Evolutionary conservation across 2,888 invertebrate genomes (phyloP), one percentile per base, ranked within the genome.

Genomic region (Meloe dianella): DNA sequence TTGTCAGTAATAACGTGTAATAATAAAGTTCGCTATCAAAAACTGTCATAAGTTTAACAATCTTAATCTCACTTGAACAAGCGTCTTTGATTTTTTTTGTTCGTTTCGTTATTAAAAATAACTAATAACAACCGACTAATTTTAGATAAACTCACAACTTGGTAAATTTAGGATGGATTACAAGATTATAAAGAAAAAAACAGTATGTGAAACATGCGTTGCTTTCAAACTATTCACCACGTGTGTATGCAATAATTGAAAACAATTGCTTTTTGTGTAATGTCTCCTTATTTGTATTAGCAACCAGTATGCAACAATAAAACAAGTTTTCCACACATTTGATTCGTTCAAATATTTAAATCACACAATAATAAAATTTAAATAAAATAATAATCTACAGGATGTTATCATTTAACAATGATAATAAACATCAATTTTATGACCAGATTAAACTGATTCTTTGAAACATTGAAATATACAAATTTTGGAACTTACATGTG

Each of bases 171-270:
- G 47, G 47, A 47, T 47, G 8, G 20, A 47, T 47, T 47, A 47
- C 47, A 47, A 20, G 8, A 47, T 20, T 20, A 47, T 7, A 47
- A 8, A 47, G 2, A 20, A 47, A 47, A 17, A 41, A 5, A 41
- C 38, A 41, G 38, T 41, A 41, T 41, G 17, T 41, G 38, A 41
- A 41, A 41, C 38, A 41, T 41, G n/a, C 38, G 38, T 41, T 41
- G 17, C 7, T 41, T 41, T n/a, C 6, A 41, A n/a, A 41, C 12
- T n/a, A 41, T 41, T 17, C n/a, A 41, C 17, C 38, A 41, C 38
- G 38, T 41, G 38, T 41, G 17, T 41, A 5, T 17, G n/a, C 17
- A n/a, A 7, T 47, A 20, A 47, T 47, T 47, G 47, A 20, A 7
- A 47, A 47, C 20, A 20, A 47, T 47, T 47, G 47, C 20, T 47